Evolutionary conservation across 2,113 vertebrate species (phyloP), one percentile per base, ranked within the genome.

Genomic region (Rhizomys pruinosus): DNA sequence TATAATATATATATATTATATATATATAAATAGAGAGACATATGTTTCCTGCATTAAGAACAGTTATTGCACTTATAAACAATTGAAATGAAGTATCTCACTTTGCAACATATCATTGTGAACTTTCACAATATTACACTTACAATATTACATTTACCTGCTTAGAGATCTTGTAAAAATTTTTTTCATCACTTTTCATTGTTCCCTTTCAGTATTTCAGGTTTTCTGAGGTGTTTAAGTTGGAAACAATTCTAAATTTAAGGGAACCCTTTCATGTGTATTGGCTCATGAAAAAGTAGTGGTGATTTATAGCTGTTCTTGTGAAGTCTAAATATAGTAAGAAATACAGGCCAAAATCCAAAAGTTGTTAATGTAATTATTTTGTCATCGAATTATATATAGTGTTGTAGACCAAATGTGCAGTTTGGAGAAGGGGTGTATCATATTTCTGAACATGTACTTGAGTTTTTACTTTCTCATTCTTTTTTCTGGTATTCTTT

Each of bases 171-270:
- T 74, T 76, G 0, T 64, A 55, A 87, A n/a, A 93, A 63, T 4
- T 47, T 27, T 5, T 55, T 87, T 87, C 55, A 11, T 80, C 16
- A 29, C 39, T 77, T 89, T 91, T 74, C 44, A 27, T 39, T 7
- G 42, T 37, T 93, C 20, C 34, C 12, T 29, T 87, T 68, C 34
- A 92, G 57, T 85, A 71, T 81, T 92, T 90, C 59, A 44, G 17
- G 72, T 90, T 93, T 92, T 5, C 44, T 39, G 39, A 79, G 2
- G 32, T 57, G 22, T 84, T 12, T 29, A 63, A 85, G n/a, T 63
- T 72, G 39, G 34, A 69, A 63, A 55, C 82, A 85, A n/a, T n/a
- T n/a, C n/a, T n/a, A n/a, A 37, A 11, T 73, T 42, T 52, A 59
- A 6, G 8, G 22, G 13, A 27, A 63, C 13, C 6, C 66, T 82